Base-by-base conservation (phyloP, 2,797 vertebrate species). In the Selene dorsalis region DNA sequence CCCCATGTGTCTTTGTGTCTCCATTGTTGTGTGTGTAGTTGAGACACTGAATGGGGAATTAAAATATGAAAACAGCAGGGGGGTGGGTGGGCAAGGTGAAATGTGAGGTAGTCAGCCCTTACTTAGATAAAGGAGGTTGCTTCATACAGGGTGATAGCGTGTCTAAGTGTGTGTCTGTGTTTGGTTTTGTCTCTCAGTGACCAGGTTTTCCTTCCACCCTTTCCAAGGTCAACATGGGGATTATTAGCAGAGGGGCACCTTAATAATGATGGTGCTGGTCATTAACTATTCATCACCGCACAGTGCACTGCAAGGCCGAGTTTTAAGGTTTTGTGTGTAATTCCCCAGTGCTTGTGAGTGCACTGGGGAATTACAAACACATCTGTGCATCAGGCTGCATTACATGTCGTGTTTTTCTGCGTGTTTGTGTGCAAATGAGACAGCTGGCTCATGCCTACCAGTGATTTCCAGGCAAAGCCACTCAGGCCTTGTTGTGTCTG, bases 211-310 rank as follows among this genome's bases (percentile, higher is more conserved):
- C 66, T 35, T 32, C 68, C 77, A 35, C 61, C 61, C n/a, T 77
- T 76, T 74, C 82, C 92, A 92, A 94, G 93, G 93, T 95, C 88
- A 93, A 72, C 59, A 68, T 74, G 35, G 56, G 82, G 81, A 88
- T 84, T 82, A 91, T 91, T 81, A 86, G 70, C 81, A 78, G 64
- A 60, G 47, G 61, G 58, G 58, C 66, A 50, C 58, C 20, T 45
- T 66, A 56, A 57, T 92, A 92, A 93, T 93, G 84, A 89, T 73
- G 72, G n/a, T 22, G 76, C 66, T 66, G 55, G 73, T 84, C 88
- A 94, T 94, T 92, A 93, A 94, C 87, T 92, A 94, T 94, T 95
- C 84, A 93, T 94, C 85, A 91, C 61, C 69, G 83, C 64, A 73
- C 71, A 75, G 79, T 55, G 71, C 41, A 61, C 68, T 86, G 56